Conservation (phyloP, 2,113 vertebrate genomes). For the Plectropomus leopardus region DNA sequence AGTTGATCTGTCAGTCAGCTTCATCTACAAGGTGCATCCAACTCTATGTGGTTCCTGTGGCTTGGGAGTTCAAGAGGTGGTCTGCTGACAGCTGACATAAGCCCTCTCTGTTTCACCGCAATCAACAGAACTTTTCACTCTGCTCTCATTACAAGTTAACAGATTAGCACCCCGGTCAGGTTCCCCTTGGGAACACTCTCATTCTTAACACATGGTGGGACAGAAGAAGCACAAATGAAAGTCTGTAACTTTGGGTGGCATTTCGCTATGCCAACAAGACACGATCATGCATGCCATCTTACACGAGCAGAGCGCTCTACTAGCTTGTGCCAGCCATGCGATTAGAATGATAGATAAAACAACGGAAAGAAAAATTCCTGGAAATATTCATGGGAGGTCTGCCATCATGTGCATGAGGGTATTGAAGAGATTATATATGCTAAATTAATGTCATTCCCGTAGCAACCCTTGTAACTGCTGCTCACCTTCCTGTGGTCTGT, state of each 20-base stretch:
- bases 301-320: background rate
- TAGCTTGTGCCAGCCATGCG: constrained; percentile 19
- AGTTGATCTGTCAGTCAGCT: constrained; percentile 35
- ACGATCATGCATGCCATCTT: constrained; percentile 31
- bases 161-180: constrained; percentile 49
- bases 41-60: background rate
- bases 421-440: constrained; percentile 38
- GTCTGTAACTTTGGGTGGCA: background rate
- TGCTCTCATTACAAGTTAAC: constrained; percentile 24
- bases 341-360: constrained; percentile 21
- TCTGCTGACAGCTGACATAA: constrained; percentile 55
- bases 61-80: constrained; percentile 47
- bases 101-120: constrained; percentile 32
- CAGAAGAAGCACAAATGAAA: constrained; percentile 16
- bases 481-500: constrained; percentile 92
- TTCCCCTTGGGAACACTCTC: constrained; percentile 17
- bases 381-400: constrained; percentile 29
- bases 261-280: constrained; percentile 19
- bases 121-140: constrained; percentile 34
- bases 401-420: background rate
- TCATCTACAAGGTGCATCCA: constrained; percentile 2
- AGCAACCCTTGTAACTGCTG: constrained; percentile 46
- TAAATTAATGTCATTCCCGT: background rate
- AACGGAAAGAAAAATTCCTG: background rate
- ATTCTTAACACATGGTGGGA: constrained; percentile 17